Evolutionary conservation across 2,888 invertebrate genomes (phyloP).

Genomic region (Stegana nigrithorax): DNA sequence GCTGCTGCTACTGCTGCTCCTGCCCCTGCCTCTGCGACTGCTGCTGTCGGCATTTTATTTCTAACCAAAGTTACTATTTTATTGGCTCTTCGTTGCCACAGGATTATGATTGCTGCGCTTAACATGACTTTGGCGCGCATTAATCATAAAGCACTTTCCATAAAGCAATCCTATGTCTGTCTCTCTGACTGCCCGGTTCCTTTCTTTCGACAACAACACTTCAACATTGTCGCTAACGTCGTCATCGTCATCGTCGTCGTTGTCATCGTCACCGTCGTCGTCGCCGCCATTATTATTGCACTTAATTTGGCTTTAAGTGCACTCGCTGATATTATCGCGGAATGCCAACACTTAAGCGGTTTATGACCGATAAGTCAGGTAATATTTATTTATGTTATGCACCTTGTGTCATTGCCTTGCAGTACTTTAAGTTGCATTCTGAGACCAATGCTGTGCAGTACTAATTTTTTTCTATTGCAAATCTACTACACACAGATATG

Average conservation of each 20-base stretch:
- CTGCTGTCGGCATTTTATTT: neutral
- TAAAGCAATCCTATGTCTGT: neutral
- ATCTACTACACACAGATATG: no score
- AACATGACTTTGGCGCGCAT: conserved; percentile 44
- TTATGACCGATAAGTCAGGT: conserved; percentile 51
- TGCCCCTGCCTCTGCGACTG: neutral
- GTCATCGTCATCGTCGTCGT: neutral
- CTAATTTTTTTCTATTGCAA: no score
- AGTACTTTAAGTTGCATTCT: no score
- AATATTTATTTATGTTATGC: no score
- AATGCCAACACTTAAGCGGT: conserved; percentile 43
- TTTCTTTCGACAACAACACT: neutral
- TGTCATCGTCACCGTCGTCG: neutral
- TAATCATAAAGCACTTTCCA: conserved; percentile 52
- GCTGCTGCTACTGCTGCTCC: neutral
- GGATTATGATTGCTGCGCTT: conserved; percentile 48
- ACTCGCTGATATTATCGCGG: conserved; percentile 32
- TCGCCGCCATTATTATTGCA: conserved; percentile 35
- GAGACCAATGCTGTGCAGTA: no score
- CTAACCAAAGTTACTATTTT: conserved; percentile 37
- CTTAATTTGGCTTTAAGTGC: conserved; percentile 58
- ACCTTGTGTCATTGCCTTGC: no score
- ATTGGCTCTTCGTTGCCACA: conserved; percentile 50
- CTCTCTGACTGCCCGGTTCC: conserved; percentile 18
- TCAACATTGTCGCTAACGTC: neutral